Percentiles rank a stretch among this genome's conserved stretches.
phyloP scores from a whole-genome alignment of 2,113 vertebrate genomes.

The Eulacestoma nigropectus region DNA sequence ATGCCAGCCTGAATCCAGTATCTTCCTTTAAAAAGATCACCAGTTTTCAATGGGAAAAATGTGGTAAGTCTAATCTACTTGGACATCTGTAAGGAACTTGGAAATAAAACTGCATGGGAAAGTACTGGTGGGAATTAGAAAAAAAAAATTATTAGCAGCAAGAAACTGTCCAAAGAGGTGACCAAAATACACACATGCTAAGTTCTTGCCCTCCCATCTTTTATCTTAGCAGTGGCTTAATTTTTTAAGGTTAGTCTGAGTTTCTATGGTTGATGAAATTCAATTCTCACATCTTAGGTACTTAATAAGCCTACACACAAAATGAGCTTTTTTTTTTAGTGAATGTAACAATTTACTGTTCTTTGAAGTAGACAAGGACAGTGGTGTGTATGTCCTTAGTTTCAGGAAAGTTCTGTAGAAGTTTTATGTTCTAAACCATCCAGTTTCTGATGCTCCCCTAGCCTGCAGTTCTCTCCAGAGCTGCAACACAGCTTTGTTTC shows the following conservation, averaged over 20 bases:
- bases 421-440: not conserved
- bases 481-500: not conserved
- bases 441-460: not conserved
- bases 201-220: not conserved
- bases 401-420: not conserved
- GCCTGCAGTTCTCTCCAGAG: not conserved
- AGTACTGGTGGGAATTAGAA: not conserved
- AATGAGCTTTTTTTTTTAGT: not conserved
- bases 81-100: not conserved
- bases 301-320: not conserved
- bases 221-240: not conserved
- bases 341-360: not conserved
- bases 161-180: not conserved
- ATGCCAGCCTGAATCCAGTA: constrained; percentile 8
- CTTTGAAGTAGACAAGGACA: not conserved
- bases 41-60: not conserved
- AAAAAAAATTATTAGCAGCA: not conserved
- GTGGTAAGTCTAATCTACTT: not conserved
- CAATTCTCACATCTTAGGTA: not conserved
- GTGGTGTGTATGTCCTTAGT: not conserved
- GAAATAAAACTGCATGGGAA: not conserved
- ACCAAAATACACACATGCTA: not conserved
- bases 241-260: not conserved
- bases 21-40: not conserved
- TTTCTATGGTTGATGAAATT: not conserved